Base-by-base conservation (phyloP, 2,888 invertebrate genomes). In the Lathronympha strigana region DNA sequence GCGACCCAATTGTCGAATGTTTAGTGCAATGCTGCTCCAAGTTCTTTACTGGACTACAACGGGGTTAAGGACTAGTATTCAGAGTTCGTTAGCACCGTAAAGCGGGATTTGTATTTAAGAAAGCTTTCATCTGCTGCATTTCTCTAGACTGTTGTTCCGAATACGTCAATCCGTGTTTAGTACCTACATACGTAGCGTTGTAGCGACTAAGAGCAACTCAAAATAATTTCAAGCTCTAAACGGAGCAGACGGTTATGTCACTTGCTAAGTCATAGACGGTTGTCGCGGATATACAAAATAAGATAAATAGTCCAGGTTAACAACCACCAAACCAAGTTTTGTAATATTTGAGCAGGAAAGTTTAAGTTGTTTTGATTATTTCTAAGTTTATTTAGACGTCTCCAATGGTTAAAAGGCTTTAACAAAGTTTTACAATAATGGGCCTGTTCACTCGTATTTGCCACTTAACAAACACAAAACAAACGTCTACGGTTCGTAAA, bases 21-120 rank as follows among this genome's bases (percentile, higher is more conserved):
- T 57, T 31, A 31, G 28, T 19, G 45, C 19, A 55, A 25, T 45
- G 15, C 23, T 28, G 31, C 23, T 23, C 50, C 33, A 9, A 6
- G 43, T 31, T 45, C 19, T 54, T 33, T 53, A 55, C 11, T 23
- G 62, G 19, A 11, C 36, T 31, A 15, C 19, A 55, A 40, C 38
- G 40, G 55, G 63, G 55, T 55, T 63, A 63, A 40, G 55, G 23
- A 40, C 36, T 21, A 33, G 38, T 54, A 63, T 63, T 49, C 49
- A 40, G 55, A 15, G 55, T 63, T 63, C 63, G 55, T 63, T 63
- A 63, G 49, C 49, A 57, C 31, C 47, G 40, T 19, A 49, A 17
- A 55, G 63, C 28, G 31, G 40, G 19, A 57, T 49, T 49, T 38
- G 19, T 55, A 31, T 49, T n/a, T 45, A 23, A 25, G 36, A 25